Evolutionary conservation across 1,140 invertebrate species (phyloP).

Genomic region (Psix sp.): DNA sequence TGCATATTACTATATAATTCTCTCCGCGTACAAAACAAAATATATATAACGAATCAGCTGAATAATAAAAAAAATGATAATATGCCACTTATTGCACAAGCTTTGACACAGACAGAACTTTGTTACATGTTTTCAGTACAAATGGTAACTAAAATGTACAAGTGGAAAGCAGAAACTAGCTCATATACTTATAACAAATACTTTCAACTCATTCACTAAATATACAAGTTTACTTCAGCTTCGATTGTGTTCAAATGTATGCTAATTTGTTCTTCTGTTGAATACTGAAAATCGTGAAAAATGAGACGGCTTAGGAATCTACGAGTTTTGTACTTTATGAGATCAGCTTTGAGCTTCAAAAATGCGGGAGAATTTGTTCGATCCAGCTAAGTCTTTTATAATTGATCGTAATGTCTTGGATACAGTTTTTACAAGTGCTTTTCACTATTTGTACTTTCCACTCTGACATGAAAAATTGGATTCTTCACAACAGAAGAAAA

Average conservation of each 20-base stretch:
- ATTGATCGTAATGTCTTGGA: no score
- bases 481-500: neutral
- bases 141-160: slow-evolving; percentile 30
- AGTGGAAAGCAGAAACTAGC: slow-evolving; percentile 40
- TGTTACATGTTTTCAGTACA: slow-evolving; percentile 30
- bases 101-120: slow-evolving; percentile 47
- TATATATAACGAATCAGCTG: slow-evolving; percentile 41
- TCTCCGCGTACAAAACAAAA: slow-evolving; percentile 44
- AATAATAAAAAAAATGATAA: slow-evolving; percentile 49
- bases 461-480: slow-evolving; percentile 21
- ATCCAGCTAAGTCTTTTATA: neutral
- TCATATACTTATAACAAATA: slow-evolving; percentile 10
- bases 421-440: slow-evolving; percentile 1
- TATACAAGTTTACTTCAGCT: neutral
- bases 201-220: neutral
- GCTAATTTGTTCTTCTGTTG: neutral
- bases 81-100: slow-evolving; percentile 56
- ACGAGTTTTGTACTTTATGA: neutral
- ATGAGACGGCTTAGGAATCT: no score
- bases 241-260: neutral
- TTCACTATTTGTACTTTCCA: slow-evolving; percentile 23
- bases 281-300: neutral
- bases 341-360: neutral
- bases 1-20: slow-evolving; percentile 56
- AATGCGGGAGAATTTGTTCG: slow-evolving; percentile 16